Base-by-base conservation (phyloP, 1,140 invertebrate genomes). In the Metaphire vulgaris region DNA sequence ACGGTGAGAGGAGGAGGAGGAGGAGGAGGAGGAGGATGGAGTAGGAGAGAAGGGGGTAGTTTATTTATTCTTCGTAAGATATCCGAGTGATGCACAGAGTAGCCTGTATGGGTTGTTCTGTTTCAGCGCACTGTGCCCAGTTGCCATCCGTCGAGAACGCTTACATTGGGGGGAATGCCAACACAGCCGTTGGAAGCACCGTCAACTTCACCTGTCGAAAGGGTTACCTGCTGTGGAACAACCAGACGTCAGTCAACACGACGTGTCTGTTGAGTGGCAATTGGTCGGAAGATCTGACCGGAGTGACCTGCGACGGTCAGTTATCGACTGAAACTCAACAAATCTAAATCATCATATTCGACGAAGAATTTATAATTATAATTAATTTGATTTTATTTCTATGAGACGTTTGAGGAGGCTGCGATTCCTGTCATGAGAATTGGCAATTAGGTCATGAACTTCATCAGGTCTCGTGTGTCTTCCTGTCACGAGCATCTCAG, bases 231-330 rank as follows among this genome's bases (percentile, higher is more conserved):
- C 41, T 76, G n/a, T 21, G 67, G 12, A 30, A 76, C 33, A 71
- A 71, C 68, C 1, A 28, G 26, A 41, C 68, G 26, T 16, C 28
- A 1, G 6, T 56, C 28, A 72, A 72, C 68, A 33, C 33, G 30
- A 76, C 69, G 2, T 76, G 75, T 72, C 33, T 71, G 2, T 1
- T 32, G 14, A 2, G 16, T 26, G 75, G 75, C n/a, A 33, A 76
- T 1, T 76, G 75, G 75, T 34, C 56, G 29, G 31, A 26, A 29
- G 33, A 26, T 14, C 67, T 31, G 2, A 56, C 67, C 71, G 33
- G 32, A 33, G 2, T 1, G 41, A 26, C 69, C 68, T 15, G 2
- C 56, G 33, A 72, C 67, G 29, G 32, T 32, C 12, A 76, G 75
- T n/a, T n/a, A n/a, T n/a, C n/a, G n/a, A n/a, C n/a, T n/a, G n/a